These are phyloP conservation scores for Dicroscelio sp. DNA, from an alignment of 2,888 invertebrate species.

Conservation along the genomic window DNA sequence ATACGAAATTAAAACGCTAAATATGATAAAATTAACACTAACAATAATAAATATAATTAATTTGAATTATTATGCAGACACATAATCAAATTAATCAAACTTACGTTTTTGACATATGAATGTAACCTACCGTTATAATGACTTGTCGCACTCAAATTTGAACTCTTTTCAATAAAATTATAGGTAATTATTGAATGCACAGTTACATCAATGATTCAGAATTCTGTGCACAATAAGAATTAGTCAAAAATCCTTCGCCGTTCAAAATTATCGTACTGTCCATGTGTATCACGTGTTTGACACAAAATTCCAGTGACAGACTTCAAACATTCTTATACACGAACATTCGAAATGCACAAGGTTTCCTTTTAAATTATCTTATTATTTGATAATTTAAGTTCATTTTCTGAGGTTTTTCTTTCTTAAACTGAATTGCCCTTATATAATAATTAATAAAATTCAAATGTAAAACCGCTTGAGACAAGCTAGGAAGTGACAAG, in stretches of 20 bases:
- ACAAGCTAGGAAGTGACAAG: conserved; percentile 25
- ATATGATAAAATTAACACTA: background rate
- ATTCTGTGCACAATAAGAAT: conserved; percentile 6
- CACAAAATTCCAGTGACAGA: conserved; percentile 25
- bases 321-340: conserved; percentile 20
- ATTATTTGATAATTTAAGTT: conserved; percentile 24
- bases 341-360: conserved; percentile 22
- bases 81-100: background rate
- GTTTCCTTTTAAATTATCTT: background rate
- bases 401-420: background rate
- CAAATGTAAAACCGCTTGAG: conserved; percentile 12
- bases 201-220: background rate
- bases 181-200: conserved; percentile 13
- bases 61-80: background rate
- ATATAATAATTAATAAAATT: conserved; percentile 28
- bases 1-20: background rate
- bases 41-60: background rate
- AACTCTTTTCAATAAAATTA: background rate
- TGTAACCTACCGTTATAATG: background rate
- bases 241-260: background rate
- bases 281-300: conserved; percentile 34
- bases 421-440: conserved; percentile 1
- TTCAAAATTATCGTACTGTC: conserved; percentile 10
- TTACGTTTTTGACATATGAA: conserved; percentile 5
- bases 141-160: background rate